Evolutionary conservation across 2,888 invertebrate genomes (phyloP).

Genomic region (Noctua janthina): DNA sequence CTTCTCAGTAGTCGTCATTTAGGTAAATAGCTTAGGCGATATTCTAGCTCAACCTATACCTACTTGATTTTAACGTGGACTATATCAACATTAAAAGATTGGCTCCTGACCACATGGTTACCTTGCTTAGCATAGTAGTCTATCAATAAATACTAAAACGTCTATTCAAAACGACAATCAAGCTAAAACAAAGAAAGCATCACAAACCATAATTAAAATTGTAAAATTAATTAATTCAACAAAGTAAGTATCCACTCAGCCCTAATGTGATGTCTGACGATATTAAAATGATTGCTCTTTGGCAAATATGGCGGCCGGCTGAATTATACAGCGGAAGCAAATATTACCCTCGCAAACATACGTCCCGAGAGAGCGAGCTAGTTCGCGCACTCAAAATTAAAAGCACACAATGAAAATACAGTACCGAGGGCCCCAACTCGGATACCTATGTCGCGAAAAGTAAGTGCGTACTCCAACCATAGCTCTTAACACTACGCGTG

Average conservation of each 20-base stretch:
- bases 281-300: constrained; percentile 92
- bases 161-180: constrained; percentile 15
- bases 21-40: neutral
- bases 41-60: neutral
- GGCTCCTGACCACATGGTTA: neutral
- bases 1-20: neutral
- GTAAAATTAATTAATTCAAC: constrained; percentile 87
- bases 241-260: constrained; percentile 85
- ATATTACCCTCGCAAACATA: constrained; percentile 91
- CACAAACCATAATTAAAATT: constrained; percentile 78
- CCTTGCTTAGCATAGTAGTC: neutral
- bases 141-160: neutral
- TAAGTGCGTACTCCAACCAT: constrained; percentile 85
- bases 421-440: constrained; percentile 85
- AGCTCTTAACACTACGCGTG: constrained; percentile 86
- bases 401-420: constrained; percentile 92
- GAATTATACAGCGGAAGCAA: constrained; percentile 92
- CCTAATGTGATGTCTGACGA: constrained; percentile 90
- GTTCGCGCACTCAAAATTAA: constrained; percentile 92
- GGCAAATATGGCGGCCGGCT: constrained; percentile 91
- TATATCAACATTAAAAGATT: neutral
- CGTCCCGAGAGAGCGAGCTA: constrained; percentile 90
- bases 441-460: constrained; percentile 90
- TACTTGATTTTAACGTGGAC: neutral
- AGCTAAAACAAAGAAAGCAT: constrained; percentile 29